phyloP scores from a whole-genome alignment of 2,113 vertebrate species.

The Nicator chloris region DNA sequence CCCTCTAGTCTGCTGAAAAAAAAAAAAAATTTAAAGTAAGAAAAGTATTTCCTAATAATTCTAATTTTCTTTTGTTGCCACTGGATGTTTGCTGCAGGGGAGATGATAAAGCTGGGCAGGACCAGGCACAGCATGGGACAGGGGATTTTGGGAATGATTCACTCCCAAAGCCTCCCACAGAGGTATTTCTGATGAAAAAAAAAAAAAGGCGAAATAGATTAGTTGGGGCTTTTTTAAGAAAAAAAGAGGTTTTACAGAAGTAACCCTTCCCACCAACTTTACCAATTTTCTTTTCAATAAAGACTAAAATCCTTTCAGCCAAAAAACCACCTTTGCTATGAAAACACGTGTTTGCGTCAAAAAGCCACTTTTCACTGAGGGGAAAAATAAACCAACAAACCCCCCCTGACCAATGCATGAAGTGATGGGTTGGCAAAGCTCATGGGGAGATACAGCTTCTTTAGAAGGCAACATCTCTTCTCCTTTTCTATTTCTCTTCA shows the following conservation, averaged over 20 bases:
- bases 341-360: neutral
- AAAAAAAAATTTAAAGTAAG: neutral
- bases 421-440: neutral
- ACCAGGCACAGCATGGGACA: neutral
- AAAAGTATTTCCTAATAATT: neutral
- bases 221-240: neutral
- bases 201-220: neutral
- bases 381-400: neutral
- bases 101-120: neutral
- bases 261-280: neutral
- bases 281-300: neutral
- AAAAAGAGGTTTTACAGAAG: neutral
- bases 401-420: neutral
- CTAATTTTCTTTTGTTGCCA: neutral
- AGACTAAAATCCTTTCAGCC: neutral
- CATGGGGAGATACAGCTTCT: rapidly evolving
- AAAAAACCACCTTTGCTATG: neutral
- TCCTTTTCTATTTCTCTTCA: neutral
- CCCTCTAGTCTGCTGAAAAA: too few relatives aligned
- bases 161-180: neutral
- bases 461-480: neutral
- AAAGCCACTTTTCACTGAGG: neutral
- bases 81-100: neutral
- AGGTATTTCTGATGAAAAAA: neutral
- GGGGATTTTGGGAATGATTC: slow-evolving; percentile 4